A percentile compares a stretch with the other conserved stretches of the same genome.
These are phyloP conservation scores for Scomber colias DNA, from an alignment of 2,113 vertebrate species.

Conservation along the genomic window DNA sequence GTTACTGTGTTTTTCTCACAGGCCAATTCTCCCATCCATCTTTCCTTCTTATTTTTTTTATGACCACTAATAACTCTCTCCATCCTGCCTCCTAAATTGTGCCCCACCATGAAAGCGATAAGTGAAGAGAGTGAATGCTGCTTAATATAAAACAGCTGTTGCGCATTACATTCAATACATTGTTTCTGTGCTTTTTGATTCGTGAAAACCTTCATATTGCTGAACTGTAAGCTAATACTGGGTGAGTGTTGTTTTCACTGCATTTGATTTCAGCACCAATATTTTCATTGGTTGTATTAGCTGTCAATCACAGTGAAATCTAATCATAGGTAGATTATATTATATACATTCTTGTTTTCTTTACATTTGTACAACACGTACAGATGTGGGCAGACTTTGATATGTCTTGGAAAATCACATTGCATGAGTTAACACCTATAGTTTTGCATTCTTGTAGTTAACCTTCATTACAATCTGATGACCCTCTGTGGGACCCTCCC, in stretches of 20 bases:
- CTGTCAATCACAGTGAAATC: constrained; percentile 8
- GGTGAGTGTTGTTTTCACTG: not conserved
- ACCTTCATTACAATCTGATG: not conserved
- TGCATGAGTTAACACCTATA: not conserved
- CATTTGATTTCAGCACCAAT: not conserved
- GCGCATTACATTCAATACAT: constrained; percentile 12
- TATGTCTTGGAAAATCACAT: not conserved
- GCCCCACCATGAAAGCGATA: constrained; percentile 25
- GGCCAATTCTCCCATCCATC: constrained; percentile 43
- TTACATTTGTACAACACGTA: not conserved
- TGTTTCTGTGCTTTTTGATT: not conserved
- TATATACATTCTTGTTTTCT: not conserved
- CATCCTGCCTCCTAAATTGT: constrained; percentile 33
- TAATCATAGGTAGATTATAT: constrained; percentile 16
- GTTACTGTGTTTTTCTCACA: constrained; percentile 54
- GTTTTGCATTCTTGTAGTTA: not conserved
- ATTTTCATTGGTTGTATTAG: not conserved
- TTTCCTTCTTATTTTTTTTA: constrained; percentile 4
- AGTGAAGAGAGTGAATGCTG: constrained; percentile 27
- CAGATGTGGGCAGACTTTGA: constrained; percentile 24
- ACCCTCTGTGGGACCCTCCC: not conserved
- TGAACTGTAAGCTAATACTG: constrained; percentile 13
- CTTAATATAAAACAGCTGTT: constrained; percentile 47
- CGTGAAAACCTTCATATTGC: not conserved
- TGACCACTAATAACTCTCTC: constrained; percentile 12